Percentiles rank a stretch among this genome's conserved stretches.
Conservation (phyloP, 2,888 invertebrate species). For the Deroplatys truncata region DNA sequence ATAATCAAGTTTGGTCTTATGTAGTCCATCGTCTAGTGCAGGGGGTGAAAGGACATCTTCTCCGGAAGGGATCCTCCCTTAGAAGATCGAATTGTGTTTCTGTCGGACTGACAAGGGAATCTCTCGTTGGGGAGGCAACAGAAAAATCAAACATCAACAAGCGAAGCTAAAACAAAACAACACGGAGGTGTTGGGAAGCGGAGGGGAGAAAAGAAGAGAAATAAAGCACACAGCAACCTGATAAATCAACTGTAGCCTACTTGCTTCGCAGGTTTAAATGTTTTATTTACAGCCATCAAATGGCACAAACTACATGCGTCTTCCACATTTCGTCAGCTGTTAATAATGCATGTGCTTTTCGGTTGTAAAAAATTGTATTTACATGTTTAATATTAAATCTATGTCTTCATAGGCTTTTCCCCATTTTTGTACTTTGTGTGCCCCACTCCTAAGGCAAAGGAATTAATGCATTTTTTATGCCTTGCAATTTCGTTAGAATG, state of each 20-base stretch:
- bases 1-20: background rate
- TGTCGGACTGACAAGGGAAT: background rate
- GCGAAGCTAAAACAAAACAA: background rate
- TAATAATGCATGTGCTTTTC: too few relatives aligned
- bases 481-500: too few relatives aligned
- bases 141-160: background rate
- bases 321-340: too few relatives aligned
- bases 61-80: background rate
- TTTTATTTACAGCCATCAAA: too few relatives aligned
- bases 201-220: background rate
- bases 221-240: background rate
- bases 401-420: too few relatives aligned
- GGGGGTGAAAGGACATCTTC: background rate
- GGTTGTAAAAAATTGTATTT: too few relatives aligned
- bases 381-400: too few relatives aligned
- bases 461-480: too few relatives aligned
- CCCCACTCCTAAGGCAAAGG: too few relatives aligned
- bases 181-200: background rate
- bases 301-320: too few relatives aligned
- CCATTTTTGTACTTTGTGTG: too few relatives aligned
- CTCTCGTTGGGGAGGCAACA: background rate
- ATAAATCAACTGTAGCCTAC: background rate
- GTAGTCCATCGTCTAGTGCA: background rate
- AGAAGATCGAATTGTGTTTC: background rate
- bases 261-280: background rate